Base-by-base conservation (phyloP, 2,113 vertebrate species). In the Caracal caracal region DNA sequence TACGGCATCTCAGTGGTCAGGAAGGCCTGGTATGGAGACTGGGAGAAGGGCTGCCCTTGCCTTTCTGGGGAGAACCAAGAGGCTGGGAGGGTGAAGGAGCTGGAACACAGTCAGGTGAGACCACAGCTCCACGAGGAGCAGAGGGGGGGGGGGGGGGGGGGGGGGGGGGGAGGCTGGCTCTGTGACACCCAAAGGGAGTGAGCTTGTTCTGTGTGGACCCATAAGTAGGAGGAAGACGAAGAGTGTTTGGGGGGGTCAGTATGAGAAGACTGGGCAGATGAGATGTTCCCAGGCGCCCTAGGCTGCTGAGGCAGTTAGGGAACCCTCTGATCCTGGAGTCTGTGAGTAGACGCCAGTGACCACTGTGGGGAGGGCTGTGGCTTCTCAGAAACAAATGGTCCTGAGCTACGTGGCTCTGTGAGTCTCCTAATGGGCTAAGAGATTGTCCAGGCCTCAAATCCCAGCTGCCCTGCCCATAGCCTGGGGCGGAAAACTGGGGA, bases 341-440 rank as follows among this genome's bases (percentile, higher is more conserved):
- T 51, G 65, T 2, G 66, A 65, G 49, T 26, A 37, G 79, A 56
- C 30, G 26, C 16, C 7, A 0, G 71, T n/a, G 88, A 75, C 53
- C 80, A 20, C 40, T 78, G 47, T 35, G 68, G 79, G 11, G 73
- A 51, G 56, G 47, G 53, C 33, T 33, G 2, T 26, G 24, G 26
- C 79, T 63, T 85, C 86, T 68, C 30, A 33, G 83, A 81, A 78
- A 86, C 75, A 30, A 20, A 26, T 35, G 75, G 43, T 63, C 56
- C 56, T 37, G 13, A 5, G 26, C 10, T 10, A 0, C 4, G 0
- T 1, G 13, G 53, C 33, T 43, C 6, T 7, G 3, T 10, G 68
- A 19, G 61, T 73, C 90, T 71, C 15, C 71, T 16, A 17, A 2
- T 33, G 49, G 78, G 8, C 78, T 12, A n/a, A 43, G 70, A 66